Base-by-base conservation (phyloP, 2,113 vertebrate species). In the Tragelaphus imberbis region DNA sequence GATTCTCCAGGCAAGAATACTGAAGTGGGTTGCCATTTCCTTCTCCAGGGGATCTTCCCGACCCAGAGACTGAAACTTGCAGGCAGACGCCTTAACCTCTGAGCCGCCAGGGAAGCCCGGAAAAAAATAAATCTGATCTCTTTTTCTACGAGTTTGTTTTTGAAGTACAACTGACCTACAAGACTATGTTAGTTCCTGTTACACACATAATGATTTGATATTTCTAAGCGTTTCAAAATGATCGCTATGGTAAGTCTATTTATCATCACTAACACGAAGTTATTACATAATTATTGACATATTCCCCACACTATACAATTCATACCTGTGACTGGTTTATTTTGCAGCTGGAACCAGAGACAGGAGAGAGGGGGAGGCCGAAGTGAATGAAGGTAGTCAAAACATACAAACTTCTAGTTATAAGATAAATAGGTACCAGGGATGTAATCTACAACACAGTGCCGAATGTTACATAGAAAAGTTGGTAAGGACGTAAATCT, bases 301-400 rank as follows among this genome's bases (percentile, higher is more conserved):
- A 15, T 55, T 84, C 33, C 51, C 51, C 51, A 84, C 33, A 15
- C 51, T 84, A 84, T 9, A 84, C 21, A 55, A 8, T 55, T 84
- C 33, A 84, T 55, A 84, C 33, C 80, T 56, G 33, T 84, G 81
- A 84, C 51, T 36, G 33, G 1, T 84, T 84, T 36, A 84, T 56
- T 56, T 56, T 36, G 51, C 33, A 36, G 21, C 19, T 56, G 19
- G 21, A 56, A 84, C 51, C 51, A 84, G 33, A 84, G 51, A 55
- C 33, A 21, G 33, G 21, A 6, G 80, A 12, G 4, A 3, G 19
- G 16, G 49, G 16, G 4, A 51, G 75, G 77, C 0, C 0, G 1
- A 71, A 81, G 11, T 25, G 33, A 53, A 84, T 5, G 12, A 84
- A 84, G 80, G 33, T 51, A 84, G 51, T 84, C 80, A 84, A 84